Evolutionary conservation across 2,888 invertebrate species (phyloP), one percentile per base, ranked within the genome.

Genomic region (Schrankia costaestrigalis): DNA sequence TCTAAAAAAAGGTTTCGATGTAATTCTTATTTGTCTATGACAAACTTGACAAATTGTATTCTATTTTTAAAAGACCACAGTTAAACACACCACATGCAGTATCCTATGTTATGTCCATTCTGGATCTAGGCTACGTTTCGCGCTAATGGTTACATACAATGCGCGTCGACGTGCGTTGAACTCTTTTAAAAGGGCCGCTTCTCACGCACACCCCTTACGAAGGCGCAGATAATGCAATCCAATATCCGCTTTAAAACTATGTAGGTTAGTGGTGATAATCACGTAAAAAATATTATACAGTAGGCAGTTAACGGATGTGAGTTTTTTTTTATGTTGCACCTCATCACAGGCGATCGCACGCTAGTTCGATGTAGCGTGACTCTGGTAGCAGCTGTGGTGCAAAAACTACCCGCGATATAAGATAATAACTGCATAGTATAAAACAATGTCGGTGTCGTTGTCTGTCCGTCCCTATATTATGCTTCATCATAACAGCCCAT

Each of bases 161-260:
- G 74, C 74, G 54, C 45, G 42, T 57, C 57, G 52, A 69, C 77
- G 85, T 78, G 82, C 86, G 85, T 87, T 87, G 86, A 87, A 87
- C 85, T 86, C 87, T 86, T 87, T 86, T 84, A 65, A 79, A 85
- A 78, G 84, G 82, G 81, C 75, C 71, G 56, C 49, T 68, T 74
- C 77, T 70, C 75, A 71, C 71, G 70, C 73, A 68, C 71, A 63
- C 66, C 71, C 72, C 64, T 62, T 46, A 26, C 31, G 15, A 7
- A 27, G 8, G 35, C 41, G 44, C 42, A 36, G 29, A 26, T 34
- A 38, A 37, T 22, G 36, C 59, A 68, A 53, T 35, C 55, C 32
- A 74, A 75, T 70, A 63, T 57, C 39, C 46, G 43, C 73, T 63
- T 59, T 72, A 73, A 60, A 48, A 44, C 32, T 51, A 65, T 65